phyloP scores from a whole-genome alignment of 2,113 vertebrate genomes.

The Pipra filicauda region DNA sequence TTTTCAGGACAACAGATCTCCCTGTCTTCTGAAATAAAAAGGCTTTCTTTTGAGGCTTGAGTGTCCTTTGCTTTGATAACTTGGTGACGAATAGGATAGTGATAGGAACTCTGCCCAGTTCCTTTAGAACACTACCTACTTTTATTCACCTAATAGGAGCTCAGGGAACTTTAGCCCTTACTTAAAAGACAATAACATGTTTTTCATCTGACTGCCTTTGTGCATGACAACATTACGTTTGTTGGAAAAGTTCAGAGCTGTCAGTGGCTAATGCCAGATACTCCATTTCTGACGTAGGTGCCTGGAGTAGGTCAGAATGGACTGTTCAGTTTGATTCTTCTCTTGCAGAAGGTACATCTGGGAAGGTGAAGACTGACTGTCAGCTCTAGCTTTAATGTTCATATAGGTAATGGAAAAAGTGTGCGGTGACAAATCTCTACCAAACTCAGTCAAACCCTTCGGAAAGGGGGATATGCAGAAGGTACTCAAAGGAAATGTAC shows the following conservation, averaged over 20 bases:
- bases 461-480: background rate
- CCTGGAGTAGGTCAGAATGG: constrained; percentile 64
- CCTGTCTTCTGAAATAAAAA: constrained; percentile 34
- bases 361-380: constrained; percentile 58
- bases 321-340: background rate
- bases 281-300: constrained; percentile 66
- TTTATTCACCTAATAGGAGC: constrained; percentile 35
- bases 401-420: background rate
- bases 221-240: constrained; percentile 74
- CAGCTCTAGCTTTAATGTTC: constrained; percentile 32
- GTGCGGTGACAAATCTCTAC: background rate
- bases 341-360: constrained; percentile 4
- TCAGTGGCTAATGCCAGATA: constrained; percentile 88
- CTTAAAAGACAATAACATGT: constrained; percentile 54
- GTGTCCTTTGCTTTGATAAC: constrained; percentile 86
- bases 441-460: background rate
- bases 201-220: constrained; percentile 67
- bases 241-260: constrained; percentile 97
- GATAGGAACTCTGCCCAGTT: constrained; percentile 62
- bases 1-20: background rate
- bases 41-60: constrained; percentile 11
- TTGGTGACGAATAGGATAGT: constrained; percentile 82
- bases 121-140: constrained; percentile 21
- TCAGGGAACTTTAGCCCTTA: constrained; percentile 63
- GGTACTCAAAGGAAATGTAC: background rate